Evolutionary conservation across 37 sponge, comb jelly and placozoan species (phyloP).

Genomic region (Chondrosia reniformis): DNA sequence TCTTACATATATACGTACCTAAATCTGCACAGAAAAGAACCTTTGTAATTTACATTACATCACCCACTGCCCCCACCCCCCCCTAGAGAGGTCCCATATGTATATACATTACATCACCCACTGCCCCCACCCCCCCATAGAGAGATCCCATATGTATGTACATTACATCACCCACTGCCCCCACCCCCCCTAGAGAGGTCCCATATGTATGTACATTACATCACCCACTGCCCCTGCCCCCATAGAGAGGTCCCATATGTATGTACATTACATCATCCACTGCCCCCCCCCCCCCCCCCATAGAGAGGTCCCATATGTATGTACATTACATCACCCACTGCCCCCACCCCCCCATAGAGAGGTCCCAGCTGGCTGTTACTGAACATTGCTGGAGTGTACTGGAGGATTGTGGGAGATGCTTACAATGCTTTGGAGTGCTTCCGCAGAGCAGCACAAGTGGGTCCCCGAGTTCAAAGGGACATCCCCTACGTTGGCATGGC

Average conservation of each 20-base stretch:
- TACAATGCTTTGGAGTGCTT: slow-evolving; percentile 72
- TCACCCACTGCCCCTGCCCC: not conserved
- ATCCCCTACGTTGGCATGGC: slow-evolving; percentile 72
- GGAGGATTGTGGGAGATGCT: slow-evolving; percentile 69
- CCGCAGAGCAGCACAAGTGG: slow-evolving; percentile 61
- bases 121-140: too few species aligned
- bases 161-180: too few species aligned
- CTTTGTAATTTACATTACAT: too few species aligned
- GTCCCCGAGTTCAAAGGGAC: slow-evolving; percentile 42
- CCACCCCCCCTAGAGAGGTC: too few species aligned
- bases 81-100: too few species aligned
- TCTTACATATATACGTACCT: too few species aligned
- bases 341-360: slow-evolving; percentile 28
- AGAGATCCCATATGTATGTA: too few species aligned
- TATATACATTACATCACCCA: too few species aligned
- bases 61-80: too few species aligned
- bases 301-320: not conserved
- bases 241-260: not conserved
- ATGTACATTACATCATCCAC: not conserved
- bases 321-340: not conserved
- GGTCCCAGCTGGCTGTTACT: slow-evolving; percentile 75
- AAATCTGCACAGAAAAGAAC: too few species aligned
- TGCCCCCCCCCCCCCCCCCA: not conserved
- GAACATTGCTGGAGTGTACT: slow-evolving; percentile 76
- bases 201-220: not conserved